Conservation (phyloP, 2,888 invertebrate genomes). For the Drosophila mimetica region DNA sequence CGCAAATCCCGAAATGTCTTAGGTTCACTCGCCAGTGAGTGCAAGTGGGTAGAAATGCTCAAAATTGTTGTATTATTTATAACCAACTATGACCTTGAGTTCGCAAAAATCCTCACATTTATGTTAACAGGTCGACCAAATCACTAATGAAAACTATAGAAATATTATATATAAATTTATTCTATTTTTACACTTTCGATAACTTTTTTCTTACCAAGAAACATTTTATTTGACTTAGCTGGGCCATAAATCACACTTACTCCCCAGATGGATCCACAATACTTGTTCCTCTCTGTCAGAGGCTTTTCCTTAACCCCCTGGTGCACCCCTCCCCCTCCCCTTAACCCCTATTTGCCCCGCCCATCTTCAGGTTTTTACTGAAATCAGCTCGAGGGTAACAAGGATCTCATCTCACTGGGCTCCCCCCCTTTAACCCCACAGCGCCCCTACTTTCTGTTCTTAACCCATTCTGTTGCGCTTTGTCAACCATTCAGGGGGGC, state of each 20-base stretch:
- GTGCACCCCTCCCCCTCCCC: background rate
- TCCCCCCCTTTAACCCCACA: slow-evolving; percentile 8
- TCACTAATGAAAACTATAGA: too few species aligned
- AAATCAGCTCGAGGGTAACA: slow-evolving; percentile 15
- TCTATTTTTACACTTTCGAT: background rate
- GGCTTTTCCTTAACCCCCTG: slow-evolving; percentile 2
- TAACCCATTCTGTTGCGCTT: slow-evolving; percentile 48
- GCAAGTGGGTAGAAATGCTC: too few species aligned
- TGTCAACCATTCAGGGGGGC: slow-evolving; percentile 35
- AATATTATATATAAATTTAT: too few species aligned
- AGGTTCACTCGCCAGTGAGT: too few species aligned
- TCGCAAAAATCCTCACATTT: too few species aligned
- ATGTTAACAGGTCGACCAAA: too few species aligned
- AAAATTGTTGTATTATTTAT: too few species aligned
- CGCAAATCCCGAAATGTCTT: too few species aligned
- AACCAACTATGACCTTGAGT: too few species aligned
- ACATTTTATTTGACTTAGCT: background rate
- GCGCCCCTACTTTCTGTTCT: background rate
- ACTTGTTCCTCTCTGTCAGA: slow-evolving; percentile 40
- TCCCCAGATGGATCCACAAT: slow-evolving; percentile 42
- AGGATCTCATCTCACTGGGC: slow-evolving; percentile 20
- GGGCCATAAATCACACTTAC: slow-evolving; percentile 36
- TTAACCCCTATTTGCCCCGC: slow-evolving; percentile 9
- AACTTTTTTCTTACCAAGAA: background rate
- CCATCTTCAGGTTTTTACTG: slow-evolving; percentile 34